Conservation (phyloP, 1,140 invertebrate genomes). For the Penaeus chinensis region DNA sequence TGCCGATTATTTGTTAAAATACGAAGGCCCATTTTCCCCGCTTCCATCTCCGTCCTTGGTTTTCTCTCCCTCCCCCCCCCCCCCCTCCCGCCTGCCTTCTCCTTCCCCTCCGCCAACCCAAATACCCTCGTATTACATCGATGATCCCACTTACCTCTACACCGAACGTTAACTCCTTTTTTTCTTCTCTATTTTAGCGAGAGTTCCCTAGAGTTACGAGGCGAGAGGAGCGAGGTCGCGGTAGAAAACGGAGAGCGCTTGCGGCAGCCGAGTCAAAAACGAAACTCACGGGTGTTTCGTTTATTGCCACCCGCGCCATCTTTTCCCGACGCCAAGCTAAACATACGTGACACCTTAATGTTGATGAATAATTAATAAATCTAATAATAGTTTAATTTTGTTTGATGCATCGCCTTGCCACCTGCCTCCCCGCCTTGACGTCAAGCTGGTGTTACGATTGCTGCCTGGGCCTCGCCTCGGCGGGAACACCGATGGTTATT, state of each 20-base stretch:
- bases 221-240: background rate
- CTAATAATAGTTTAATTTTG: constrained; percentile 52
- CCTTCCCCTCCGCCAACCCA: background rate
- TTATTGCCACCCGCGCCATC: background rate
- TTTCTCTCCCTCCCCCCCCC: constrained; percentile 4
- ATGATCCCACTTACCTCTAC: too few relatives aligned
- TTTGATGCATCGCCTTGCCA: constrained; percentile 47
- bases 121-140: too few relatives aligned
- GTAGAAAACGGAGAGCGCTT: background rate
- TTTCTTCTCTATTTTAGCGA: too few relatives aligned
- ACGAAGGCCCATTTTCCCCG: background rate
- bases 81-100: background rate
- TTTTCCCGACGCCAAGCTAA: constrained; percentile 30
- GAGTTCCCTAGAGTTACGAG: too few relatives aligned
- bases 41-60: constrained; percentile 4
- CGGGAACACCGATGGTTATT: constrained; percentile 43
- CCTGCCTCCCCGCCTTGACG: constrained; percentile 42
- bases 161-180: too few relatives aligned
- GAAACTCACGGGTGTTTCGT: background rate
- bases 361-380: constrained; percentile 49
- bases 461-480: constrained; percentile 23
- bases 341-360: constrained; percentile 45
- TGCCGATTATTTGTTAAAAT: background rate
- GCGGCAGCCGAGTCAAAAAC: constrained; percentile 19
- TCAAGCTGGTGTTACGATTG: constrained; percentile 15